Conservation (phyloP, 2,797 vertebrate species). For the Alauda arvensis region DNA sequence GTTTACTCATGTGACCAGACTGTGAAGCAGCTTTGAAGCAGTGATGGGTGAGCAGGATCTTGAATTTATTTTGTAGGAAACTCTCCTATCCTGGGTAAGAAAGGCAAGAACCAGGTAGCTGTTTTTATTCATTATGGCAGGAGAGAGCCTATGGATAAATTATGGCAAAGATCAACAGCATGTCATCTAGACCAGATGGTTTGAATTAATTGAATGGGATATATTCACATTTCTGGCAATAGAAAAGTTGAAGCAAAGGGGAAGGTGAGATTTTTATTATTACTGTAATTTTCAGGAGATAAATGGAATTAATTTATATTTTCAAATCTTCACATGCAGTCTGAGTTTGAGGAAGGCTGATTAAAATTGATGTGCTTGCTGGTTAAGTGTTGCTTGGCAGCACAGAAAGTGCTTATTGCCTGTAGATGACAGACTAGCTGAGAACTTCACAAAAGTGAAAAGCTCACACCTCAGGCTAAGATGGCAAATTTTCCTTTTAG, state of each 20-base stretch:
- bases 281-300: not conserved
- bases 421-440: not conserved
- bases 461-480: not conserved
- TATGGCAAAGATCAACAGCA: not conserved
- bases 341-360: not conserved
- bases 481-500: not conserved
- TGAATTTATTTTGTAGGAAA: not conserved
- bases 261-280: not conserved
- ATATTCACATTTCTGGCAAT: not conserved
- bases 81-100: not conserved
- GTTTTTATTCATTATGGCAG: not conserved
- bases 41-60: not conserved
- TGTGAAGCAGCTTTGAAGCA: not conserved
- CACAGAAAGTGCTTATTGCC: not conserved
- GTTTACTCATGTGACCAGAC: not conserved
- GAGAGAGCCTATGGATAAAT: not conserved
- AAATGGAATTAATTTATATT: not conserved
- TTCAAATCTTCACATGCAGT: not conserved
- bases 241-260: not conserved
- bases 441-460: not conserved
- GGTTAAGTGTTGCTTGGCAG: slow-evolving; percentile 4
- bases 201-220: not conserved
- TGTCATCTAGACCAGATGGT: not conserved
- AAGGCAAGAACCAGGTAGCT: not conserved
- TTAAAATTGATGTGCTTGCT: not conserved